Conservation (phyloP, 2,888 invertebrate genomes). For the Drosophila yooni region DNA sequence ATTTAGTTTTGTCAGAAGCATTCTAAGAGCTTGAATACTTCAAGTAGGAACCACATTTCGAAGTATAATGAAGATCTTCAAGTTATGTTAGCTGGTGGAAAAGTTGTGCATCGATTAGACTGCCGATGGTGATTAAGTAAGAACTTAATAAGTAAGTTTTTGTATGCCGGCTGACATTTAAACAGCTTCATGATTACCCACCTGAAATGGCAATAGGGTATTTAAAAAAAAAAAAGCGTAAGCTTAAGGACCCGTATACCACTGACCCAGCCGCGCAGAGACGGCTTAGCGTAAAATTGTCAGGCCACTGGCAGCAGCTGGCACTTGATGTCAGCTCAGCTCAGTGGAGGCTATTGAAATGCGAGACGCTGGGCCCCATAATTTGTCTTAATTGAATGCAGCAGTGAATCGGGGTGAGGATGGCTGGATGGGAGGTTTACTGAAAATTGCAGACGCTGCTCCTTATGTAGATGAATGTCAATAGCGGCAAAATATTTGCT, state of each 20-base stretch:
- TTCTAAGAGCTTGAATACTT: background rate
- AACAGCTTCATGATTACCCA: background rate
- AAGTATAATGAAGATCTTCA: background rate
- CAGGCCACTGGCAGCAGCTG: constrained; percentile 33
- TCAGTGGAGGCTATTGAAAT: constrained; percentile 64
- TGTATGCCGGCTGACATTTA: background rate
- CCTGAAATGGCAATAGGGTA: background rate
- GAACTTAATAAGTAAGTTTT: background rate
- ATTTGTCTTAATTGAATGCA: constrained; percentile 77
- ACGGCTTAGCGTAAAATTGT: constrained; percentile 26
- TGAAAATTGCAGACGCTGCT: constrained; percentile 28
- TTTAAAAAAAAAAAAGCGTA: constrained; percentile 23
- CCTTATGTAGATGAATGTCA: constrained; percentile 75
- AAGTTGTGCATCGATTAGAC: background rate
- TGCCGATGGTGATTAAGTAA: background rate
- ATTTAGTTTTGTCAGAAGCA: background rate
- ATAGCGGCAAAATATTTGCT: constrained; percentile 79
- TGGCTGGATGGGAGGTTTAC: background rate
- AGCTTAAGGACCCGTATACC: constrained; percentile 44
- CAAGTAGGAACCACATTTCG: background rate
- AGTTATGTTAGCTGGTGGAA: background rate
- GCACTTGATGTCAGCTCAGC: constrained; percentile 30
- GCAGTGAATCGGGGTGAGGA: constrained; percentile 2
- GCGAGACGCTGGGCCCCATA: constrained; percentile 67
- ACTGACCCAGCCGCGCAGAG: constrained; percentile 2